Evolutionary conservation across 2,797 vertebrate genomes (phyloP), one percentile per base, ranked within the genome.

Genomic region (Peromyscus nudipes): DNA sequence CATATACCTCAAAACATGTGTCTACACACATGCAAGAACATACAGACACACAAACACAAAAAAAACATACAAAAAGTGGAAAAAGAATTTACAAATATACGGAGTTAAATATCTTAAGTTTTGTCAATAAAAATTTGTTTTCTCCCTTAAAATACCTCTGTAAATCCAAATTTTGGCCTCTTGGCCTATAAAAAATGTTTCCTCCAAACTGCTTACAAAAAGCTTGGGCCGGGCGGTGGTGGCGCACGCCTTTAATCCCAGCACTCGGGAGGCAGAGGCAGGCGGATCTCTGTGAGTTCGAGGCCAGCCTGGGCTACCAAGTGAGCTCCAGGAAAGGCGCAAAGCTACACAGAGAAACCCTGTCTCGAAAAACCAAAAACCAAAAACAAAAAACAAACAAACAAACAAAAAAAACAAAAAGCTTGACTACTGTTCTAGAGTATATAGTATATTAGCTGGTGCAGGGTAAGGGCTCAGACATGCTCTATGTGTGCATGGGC

Each of bases 161-260:
- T 77, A 82, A 89, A 86, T 49, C 29, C 49, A 81, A n/a, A 69
- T 46, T 57, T 88, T 93, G 77, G n/a, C 13, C n/a, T 92, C 60
- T 79, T 71, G 55, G 46, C 6, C 23, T 82, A 37, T 64, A 93
- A 71, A 81, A 46, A 77, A 79, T 69, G 49, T 64, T 65, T 89
- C 52, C 52, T 90, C 10, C 87, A n/a, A 31, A 12, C 40, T 64
- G 31, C 76, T 88, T 49, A 88, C 4, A 23, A 6, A 79, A 75
- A 86, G 27, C 25, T n/a, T 92, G 52, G n/a, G n/a, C n/a, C n/a
- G n/a, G n/a, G n/a, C n/a, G n/a, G n/a, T n/a, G n/a, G n/a, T n/a
- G n/a, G n/a, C n/a, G n/a, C n/a, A n/a, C n/a, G n/a, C n/a, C n/a
- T n/a, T n/a, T n/a, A n/a, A n/a, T n/a, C n/a, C n/a, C n/a, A n/a